Evolutionary conservation across 1,140 invertebrate species (phyloP), one percentile per base, ranked within the genome.

Genomic region (Drosophila sechellia): DNA sequence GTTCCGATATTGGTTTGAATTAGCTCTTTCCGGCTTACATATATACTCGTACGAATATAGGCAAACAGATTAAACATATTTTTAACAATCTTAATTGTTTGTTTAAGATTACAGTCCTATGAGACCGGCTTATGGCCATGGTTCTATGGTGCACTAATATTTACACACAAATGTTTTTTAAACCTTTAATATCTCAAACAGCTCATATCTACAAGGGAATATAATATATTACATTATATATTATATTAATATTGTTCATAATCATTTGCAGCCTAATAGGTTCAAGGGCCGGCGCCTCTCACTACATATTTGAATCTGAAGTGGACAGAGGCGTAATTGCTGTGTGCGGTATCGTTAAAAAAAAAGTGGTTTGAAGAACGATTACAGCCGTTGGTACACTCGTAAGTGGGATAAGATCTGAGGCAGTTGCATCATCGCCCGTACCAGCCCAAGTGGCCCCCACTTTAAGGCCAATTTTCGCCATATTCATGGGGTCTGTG

Each of bases 401-500:
- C 31, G 8, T 75, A 45, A 52, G 57, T 72, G 49, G 57, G 63
- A 12, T 66, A 66, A 74, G 53, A 55, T 59, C 55, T 75, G 39
- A 77, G 48, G 58, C 74, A 77, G 77, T 60, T 66, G 53, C 81
- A 49, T 65, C 40, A 78, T 80, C 46, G 57, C 63, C 52, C 39
- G 58, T 22, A 74, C 35, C 58, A 71, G 48, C 17, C 56, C 39
- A 45, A 74, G 56, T 54, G 61, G 31, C 6, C 6, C 31, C 6
- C 31, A 8, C 76, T 81, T 86, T 86, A 87, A 72, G 87, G 79
- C 65, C 79, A 81, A 81, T 87, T 87, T 87, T 86, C 66, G 78
- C 83, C 56, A 79, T 87, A 81, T 87, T 70, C 78, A 75, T 74
- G 69, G 69, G 46, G 53, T 48, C 11, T 39, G 13, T 1, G 31